Base-by-base conservation (phyloP, 2,797 vertebrate genomes). In the Tamandua tetradactyla region DNA sequence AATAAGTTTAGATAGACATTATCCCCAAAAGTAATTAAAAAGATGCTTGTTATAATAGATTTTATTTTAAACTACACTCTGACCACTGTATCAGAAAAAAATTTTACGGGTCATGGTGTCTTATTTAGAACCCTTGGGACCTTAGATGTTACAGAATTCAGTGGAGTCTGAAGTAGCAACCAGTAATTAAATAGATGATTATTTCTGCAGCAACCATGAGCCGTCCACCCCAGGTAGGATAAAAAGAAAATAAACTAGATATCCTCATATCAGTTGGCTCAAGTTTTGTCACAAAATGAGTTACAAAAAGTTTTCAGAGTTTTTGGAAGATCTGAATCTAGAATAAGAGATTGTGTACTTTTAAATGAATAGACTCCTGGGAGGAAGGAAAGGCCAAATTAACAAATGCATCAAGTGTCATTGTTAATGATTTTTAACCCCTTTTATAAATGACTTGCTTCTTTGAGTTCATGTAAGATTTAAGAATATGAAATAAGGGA, bases 21-120 rank as follows among this genome's bases (percentile, higher is more conserved):
- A 23, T 80, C 69, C 79, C 37, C 32, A 55, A 59, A 85, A 88
- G 18, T 87, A 92, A 94, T 92, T 92, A 59, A 75, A 55, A 88
- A 52, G 27, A 32, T 69, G 22, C 74, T 40, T 59, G 6, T 74
- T 64, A 3, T 22, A 35, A 23, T 88, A 64, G 37, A n/a, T 74
- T 93, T 87, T 76, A 32, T 64, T 75, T 47, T 32, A 75, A 62
- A 68, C 30, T 1, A 3, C 7, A 27, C 49, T 27, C 64, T 35
- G 30, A 40, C 27, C 32, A 44, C 9, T 22, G 5, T 40, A 37
- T 27, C 32, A 42, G 52, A 68, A 84, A 81, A 47, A 30, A 76
- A 87, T 25, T 68, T 80, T 87, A 37, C 20, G 18, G 52, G 12
- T 57, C 37, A 25, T 3, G 7, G 2, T 61, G 15, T 32, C 55